Evolutionary conservation across 2,797 vertebrate genomes (phyloP).

Genomic region (Poeciliopsis paucimaculata): DNA sequence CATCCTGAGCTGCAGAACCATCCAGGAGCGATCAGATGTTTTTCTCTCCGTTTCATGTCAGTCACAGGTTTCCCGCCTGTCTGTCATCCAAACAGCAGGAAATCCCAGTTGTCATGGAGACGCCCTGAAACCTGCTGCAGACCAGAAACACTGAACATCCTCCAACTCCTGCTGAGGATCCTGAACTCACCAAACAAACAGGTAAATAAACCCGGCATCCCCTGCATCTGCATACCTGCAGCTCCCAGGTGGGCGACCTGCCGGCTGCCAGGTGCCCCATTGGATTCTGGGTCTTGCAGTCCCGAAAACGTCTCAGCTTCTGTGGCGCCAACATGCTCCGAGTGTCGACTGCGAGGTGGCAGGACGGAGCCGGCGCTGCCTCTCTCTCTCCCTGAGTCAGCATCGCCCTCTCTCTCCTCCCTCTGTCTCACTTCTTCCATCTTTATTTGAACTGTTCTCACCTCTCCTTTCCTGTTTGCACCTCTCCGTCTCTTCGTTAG

Average conservation of each 20-base stretch:
- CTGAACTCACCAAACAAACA: constrained; percentile 3
- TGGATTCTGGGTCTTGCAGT: constrained; percentile 75
- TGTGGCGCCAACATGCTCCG: constrained; percentile 68
- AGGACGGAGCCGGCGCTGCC: constrained; percentile 30
- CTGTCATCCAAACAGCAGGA: constrained; percentile 47
- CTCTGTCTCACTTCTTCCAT: constrained; percentile 51
- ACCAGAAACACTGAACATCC: neutral
- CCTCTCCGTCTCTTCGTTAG: constrained; percentile 15
- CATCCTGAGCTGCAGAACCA: constrained; percentile 19
- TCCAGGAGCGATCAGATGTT: neutral
- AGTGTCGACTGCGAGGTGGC: constrained; percentile 27
- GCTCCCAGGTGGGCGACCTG: constrained; percentile 61
- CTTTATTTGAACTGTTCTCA: constrained; percentile 60
- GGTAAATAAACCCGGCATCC: constrained; percentile 8
- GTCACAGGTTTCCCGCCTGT: constrained; percentile 22
- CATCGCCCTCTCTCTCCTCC: constrained; percentile 24
- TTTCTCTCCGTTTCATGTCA: constrained; percentile 16
- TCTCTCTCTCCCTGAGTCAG: constrained; percentile 37
- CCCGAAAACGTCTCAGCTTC: constrained; percentile 45
- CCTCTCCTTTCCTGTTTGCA: constrained; percentile 35
- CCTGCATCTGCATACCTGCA: constrained; percentile 56
- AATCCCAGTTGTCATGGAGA: constrained; percentile 72
- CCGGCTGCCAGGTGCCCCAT: constrained; percentile 40
- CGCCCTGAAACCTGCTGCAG: constrained; percentile 65
- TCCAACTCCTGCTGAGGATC: neutral